These are phyloP conservation scores for Resseliella maxima DNA, from an alignment of 2,888 invertebrate species.

Conservation along the genomic window DNA sequence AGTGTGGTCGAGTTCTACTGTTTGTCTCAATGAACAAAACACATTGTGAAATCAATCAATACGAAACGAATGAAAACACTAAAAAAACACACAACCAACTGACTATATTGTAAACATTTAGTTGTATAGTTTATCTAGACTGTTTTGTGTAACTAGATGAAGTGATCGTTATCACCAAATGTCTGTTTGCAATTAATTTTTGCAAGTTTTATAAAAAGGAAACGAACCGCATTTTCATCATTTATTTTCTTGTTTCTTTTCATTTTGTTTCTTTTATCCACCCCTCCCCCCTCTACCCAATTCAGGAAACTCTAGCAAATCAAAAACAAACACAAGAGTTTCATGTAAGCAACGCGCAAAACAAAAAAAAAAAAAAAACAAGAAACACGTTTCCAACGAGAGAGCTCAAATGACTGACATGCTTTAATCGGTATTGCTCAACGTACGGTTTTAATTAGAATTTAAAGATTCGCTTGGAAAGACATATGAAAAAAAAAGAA, in stretches of 20 bases:
- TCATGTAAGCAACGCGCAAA: too few species aligned
- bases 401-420: not conserved
- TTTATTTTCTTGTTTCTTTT: not conserved
- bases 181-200: conserved; percentile 26
- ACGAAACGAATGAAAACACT: too few species aligned
- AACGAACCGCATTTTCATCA: not conserved
- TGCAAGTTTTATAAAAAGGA: not conserved
- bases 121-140: too few species aligned
- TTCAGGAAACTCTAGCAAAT: not conserved
- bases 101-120: not conserved
- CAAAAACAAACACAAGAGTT: not conserved
- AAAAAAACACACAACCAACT: not conserved
- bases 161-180: conserved; percentile 15
- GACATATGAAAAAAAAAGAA: not conserved
- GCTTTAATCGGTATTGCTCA: not conserved
- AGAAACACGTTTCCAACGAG: not conserved
- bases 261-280: not conserved
- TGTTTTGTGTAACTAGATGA: not conserved
- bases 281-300: too few species aligned
- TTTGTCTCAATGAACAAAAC: not conserved
- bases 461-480: not conserved
- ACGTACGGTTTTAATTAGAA: not conserved
- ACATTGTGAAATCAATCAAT: not conserved
- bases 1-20: not conserved
- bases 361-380: not conserved